These are phyloP conservation scores for Drosophila ohnishii DNA, from an alignment of 1,140 invertebrate species.

Conservation along the genomic window DNA sequence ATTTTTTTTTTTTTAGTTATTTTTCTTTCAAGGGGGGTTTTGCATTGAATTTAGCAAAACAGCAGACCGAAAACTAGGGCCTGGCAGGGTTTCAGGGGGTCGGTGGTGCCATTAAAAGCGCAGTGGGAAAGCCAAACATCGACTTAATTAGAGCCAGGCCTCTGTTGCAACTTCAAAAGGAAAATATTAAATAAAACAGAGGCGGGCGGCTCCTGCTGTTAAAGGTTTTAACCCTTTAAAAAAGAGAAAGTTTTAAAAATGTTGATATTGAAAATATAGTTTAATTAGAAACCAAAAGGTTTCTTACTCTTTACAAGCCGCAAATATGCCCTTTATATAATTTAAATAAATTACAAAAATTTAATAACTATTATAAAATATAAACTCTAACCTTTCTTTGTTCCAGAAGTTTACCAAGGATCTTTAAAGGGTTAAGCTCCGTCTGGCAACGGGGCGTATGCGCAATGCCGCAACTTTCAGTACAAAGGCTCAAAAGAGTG, in stretches of 20 bases:
- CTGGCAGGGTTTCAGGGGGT: conserved; percentile 9
- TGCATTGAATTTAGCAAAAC: conserved; percentile 9
- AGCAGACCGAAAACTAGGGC: neutral
- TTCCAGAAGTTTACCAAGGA: neutral
- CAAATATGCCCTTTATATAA: too few species aligned
- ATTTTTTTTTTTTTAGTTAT: neutral
- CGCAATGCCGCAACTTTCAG: conserved; percentile 31
- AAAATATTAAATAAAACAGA: conserved; percentile 41
- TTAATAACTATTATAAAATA: too few species aligned
- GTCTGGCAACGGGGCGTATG: conserved; percentile 46
- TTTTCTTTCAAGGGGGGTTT: neutral
- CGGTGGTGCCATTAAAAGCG: conserved; percentile 26
- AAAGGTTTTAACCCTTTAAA: conserved; percentile 7
- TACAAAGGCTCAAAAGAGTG: conserved; percentile 31
- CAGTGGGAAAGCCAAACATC: conserved; percentile 43
- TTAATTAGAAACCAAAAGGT: too few species aligned
- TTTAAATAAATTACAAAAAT: neutral
- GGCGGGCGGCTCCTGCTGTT: conserved; percentile 22
- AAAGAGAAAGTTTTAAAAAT: neutral
- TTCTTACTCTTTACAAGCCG: neutral
- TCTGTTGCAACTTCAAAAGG: conserved; percentile 49
- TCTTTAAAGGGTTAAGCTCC: conserved; percentile 14
- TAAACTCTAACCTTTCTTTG: neutral
- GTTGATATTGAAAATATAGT: neutral
- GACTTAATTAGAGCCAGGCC: conserved; percentile 40